Evolutionary conservation across 2,888 invertebrate genomes (phyloP).

Genomic region (Acronicta psi): DNA sequence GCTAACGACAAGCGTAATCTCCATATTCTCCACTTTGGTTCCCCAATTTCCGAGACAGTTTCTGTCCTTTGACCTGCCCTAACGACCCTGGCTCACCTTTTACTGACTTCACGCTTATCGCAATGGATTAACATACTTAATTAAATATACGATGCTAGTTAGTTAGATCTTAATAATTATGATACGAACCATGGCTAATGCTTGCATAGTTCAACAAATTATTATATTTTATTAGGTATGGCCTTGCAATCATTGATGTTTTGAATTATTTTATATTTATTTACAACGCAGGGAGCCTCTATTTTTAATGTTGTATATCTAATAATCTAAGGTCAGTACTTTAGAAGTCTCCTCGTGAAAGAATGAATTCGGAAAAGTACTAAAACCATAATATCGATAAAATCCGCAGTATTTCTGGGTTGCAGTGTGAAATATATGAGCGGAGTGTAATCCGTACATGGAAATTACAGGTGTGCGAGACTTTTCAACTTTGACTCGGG

Average conservation of each 20-base stretch:
- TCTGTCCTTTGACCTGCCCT: slow-evolving; percentile 15
- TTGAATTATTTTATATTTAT: too few relatives aligned
- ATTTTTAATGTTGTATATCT: too few relatives aligned
- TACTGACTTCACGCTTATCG: neutral
- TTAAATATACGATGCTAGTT: too few relatives aligned
- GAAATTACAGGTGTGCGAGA: neutral
- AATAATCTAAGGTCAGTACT: too few relatives aligned
- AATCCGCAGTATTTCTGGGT: neutral
- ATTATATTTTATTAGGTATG: too few relatives aligned
- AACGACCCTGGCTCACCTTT: neutral
- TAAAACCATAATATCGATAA: too few relatives aligned
- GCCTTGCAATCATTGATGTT: too few relatives aligned
- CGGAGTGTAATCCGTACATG: neutral
- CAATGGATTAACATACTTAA: neutral
- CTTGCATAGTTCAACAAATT: too few relatives aligned
- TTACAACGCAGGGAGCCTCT: too few relatives aligned
- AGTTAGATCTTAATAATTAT: too few relatives aligned
- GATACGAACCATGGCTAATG: too few relatives aligned
- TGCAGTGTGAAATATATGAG: too few relatives aligned
- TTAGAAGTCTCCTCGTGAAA: neutral
- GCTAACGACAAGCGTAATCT: slow-evolving; percentile 22
- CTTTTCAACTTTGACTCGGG: neutral
- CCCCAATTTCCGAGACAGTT: slow-evolving; percentile 16
- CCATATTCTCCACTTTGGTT: slow-evolving; percentile 15
- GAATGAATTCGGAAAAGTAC: neutral